A percentile compares a stretch with the other conserved stretches of the same genome.
Conservation (phyloP, 2,113 vertebrate species). For the Leucosticte australis region DNA sequence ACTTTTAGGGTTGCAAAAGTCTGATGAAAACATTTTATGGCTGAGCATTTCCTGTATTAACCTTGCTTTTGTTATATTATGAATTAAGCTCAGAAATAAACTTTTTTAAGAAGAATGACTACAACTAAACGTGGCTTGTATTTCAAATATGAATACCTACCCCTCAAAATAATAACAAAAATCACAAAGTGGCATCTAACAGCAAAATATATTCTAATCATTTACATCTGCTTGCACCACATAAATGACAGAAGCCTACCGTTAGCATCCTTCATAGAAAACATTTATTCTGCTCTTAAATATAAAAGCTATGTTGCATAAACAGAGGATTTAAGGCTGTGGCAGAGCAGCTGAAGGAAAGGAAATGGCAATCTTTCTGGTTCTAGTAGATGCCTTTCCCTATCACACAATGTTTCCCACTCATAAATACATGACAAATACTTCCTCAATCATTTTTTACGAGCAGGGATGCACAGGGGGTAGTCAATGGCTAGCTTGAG, state of each 20-base stretch:
- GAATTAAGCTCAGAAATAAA: slow-evolving; percentile 47
- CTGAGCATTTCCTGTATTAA: slow-evolving; percentile 17
- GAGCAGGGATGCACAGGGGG: slow-evolving; percentile 97
- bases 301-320: slow-evolving; percentile 73
- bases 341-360: slow-evolving; percentile 72
- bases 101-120: slow-evolving; percentile 39
- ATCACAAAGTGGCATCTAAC: slow-evolving; percentile 55
- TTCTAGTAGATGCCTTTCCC: slow-evolving; percentile 90
- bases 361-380: slow-evolving; percentile 82
- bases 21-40: slow-evolving; percentile 39
- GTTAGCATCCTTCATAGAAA: slow-evolving; percentile 71
- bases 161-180: slow-evolving; percentile 34
- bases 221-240: slow-evolving; percentile 64
- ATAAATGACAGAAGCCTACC: slow-evolving; percentile 62
- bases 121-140: slow-evolving; percentile 41
- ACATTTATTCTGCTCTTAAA: slow-evolving; percentile 71
- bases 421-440: slow-evolving; percentile 99
- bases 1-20: slow-evolving; percentile 17
- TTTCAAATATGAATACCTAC: slow-evolving; percentile 37
- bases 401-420: slow-evolving; percentile 92
- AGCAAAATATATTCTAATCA: slow-evolving; percentile 71
- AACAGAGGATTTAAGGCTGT: slow-evolving; percentile 78
- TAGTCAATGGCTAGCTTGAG: slow-evolving; percentile 92
- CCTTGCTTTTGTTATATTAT: slow-evolving; percentile 29
- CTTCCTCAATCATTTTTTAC: slow-evolving; percentile 99